A percentile compares a stretch with the other conserved stretches of the same genome.
Evolutionary conservation across 64 coral and sea anemone genomes (phyloP).

Genomic region (Porites lutea): DNA sequence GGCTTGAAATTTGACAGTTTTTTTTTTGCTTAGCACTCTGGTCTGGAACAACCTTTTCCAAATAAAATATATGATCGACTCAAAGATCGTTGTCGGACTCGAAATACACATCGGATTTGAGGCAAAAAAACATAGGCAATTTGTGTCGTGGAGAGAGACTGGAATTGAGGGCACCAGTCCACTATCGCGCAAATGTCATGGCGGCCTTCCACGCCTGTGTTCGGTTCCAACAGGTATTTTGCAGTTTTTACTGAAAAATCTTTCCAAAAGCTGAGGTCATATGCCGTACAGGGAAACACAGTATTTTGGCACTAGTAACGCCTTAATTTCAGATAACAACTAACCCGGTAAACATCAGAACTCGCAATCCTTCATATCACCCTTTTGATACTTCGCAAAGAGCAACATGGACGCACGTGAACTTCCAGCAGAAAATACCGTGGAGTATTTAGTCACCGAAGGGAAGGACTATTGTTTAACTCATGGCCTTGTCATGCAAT

Average conservation of each 20-base stretch:
- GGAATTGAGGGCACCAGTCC: background rate
- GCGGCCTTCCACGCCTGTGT: background rate
- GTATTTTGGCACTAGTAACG: background rate
- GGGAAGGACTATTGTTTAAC: slow-evolving; percentile 31
- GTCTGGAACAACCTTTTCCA: no score
- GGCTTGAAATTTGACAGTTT: no score
- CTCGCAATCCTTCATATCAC: background rate
- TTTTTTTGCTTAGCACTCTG: no score
- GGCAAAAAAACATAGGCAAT: no score
- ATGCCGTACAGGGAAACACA: background rate
- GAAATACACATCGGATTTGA: no score
- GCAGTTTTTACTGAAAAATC: background rate
- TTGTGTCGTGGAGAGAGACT: no score
- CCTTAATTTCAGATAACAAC: background rate
- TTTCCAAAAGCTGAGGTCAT: background rate
- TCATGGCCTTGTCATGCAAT: slow-evolving; percentile 29
- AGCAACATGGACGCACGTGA: background rate
- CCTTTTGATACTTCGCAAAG: background rate
- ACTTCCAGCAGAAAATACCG: background rate
- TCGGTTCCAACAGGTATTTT: background rate
- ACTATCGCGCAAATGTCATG: background rate
- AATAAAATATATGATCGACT: no score
- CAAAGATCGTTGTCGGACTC: no score
- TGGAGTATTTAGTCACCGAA: background rate
- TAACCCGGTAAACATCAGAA: background rate